These are phyloP conservation scores for Cremastinae sp. DNA, from an alignment of 2,888 invertebrate genomes.

Conservation along the genomic window DNA sequence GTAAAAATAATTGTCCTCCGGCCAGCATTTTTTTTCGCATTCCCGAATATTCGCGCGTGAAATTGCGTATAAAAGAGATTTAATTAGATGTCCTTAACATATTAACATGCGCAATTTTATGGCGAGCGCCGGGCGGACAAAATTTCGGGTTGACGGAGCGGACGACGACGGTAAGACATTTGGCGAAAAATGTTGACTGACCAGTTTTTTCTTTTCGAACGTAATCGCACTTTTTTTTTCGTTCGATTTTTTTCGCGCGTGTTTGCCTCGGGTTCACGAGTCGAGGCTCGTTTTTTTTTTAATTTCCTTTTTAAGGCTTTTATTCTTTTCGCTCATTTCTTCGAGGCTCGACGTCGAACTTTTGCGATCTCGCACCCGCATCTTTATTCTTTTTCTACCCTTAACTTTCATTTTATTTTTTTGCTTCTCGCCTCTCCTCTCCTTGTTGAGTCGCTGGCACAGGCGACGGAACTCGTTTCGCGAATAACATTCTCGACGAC, in stretches of 20 bases:
- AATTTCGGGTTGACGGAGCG: too few relatives aligned
- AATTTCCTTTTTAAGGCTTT: slow-evolving; percentile 16
- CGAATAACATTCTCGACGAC: slow-evolving; percentile 10
- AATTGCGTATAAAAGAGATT: slow-evolving; percentile 31
- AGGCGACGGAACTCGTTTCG: slow-evolving; percentile 51
- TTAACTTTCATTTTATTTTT: slow-evolving; percentile 25
- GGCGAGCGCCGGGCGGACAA: too few relatives aligned
- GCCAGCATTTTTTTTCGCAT: not conserved
- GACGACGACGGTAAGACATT: slow-evolving; percentile 4
- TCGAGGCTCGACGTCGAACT: slow-evolving; percentile 31
- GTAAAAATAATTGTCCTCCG: slow-evolving; percentile 30
- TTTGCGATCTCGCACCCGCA: slow-evolving; percentile 45
- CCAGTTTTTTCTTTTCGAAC: slow-evolving; percentile 30
- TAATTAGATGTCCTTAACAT: slow-evolving; percentile 30
- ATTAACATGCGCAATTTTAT: slow-evolving; percentile 25
- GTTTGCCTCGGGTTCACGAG: slow-evolving; percentile 19
- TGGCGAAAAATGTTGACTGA: slow-evolving; percentile 34
- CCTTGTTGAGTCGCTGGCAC: slow-evolving; percentile 14
- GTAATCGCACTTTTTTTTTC: slow-evolving; percentile 24
- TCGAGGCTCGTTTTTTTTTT: slow-evolving; percentile 1
- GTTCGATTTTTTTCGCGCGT: slow-evolving; percentile 15
- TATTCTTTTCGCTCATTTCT: slow-evolving; percentile 36
- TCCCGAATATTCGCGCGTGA: slow-evolving; percentile 3
- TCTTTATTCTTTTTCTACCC: slow-evolving; percentile 34
- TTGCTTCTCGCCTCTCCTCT: slow-evolving; percentile 5